A percentile compares a stretch with the other conserved stretches of the same genome.
These are phyloP conservation scores for Oreochromis tanganicae DNA, from an alignment of 2,113 vertebrate species.

Conservation along the genomic window DNA sequence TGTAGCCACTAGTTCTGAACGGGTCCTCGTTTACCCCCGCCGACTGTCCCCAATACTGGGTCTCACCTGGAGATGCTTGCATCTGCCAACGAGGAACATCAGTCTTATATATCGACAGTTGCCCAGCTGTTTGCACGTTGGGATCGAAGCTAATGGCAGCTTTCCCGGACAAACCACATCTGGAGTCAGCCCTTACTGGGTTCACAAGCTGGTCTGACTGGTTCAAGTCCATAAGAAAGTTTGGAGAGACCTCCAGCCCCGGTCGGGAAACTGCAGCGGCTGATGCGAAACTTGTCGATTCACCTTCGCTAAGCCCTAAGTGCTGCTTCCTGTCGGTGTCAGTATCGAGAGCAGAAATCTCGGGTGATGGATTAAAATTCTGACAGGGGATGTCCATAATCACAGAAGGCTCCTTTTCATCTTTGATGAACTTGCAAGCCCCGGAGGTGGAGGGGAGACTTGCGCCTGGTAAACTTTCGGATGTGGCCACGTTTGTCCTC, in stretches of 20 bases:
- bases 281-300: background rate
- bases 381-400: constrained; percentile 42
- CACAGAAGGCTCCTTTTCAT: constrained; percentile 59
- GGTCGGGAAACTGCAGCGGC: background rate
- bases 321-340: constrained; percentile 33
- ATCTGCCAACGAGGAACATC: constrained; percentile 54
- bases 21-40: constrained; percentile 33
- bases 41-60: constrained; percentile 64
- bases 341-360: constrained; percentile 18
- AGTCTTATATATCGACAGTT: constrained; percentile 47
- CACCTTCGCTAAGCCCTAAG: constrained; percentile 11
- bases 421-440: constrained; percentile 63
- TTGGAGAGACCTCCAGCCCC: constrained; percentile 30
- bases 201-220: constrained; percentile 14
- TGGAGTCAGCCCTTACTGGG: constrained; percentile 42
- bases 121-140: background rate
- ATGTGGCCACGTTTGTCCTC: background rate
- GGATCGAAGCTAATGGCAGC: constrained; percentile 24
- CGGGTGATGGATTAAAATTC: constrained; percentile 34
- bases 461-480: constrained; percentile 1
- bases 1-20: constrained; percentile 32
- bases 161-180: constrained; percentile 25
- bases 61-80: constrained; percentile 25
- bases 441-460: background rate
- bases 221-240: constrained; percentile 49